Conservation (phyloP, 2,113 vertebrate genomes). For the Platanista minor region DNA sequence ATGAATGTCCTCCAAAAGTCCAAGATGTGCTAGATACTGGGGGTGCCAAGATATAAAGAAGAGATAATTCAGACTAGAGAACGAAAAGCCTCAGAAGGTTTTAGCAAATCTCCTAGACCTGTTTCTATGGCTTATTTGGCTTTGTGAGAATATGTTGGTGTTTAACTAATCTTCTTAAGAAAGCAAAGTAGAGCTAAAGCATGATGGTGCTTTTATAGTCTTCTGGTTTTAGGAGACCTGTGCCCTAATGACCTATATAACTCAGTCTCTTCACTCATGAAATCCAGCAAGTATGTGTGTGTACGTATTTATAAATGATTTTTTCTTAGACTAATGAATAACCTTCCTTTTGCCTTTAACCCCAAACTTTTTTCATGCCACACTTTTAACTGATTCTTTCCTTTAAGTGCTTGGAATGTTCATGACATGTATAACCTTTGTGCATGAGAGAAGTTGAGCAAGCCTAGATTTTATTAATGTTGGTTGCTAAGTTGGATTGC, state of each 20-base stretch:
- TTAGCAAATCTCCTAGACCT: not conserved
- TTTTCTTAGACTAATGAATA: not conserved
- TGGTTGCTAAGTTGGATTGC: constrained; percentile 59
- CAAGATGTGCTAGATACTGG: not conserved
- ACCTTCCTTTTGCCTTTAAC: not conserved
- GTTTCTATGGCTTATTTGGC: not conserved
- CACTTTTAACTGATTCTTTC: not conserved
- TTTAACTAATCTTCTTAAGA: not conserved
- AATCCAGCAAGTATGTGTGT: not conserved
- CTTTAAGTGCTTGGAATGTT: not conserved
- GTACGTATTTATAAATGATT: not conserved
- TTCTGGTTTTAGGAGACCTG: not conserved
- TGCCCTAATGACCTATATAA: not conserved
- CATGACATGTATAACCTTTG: constrained; percentile 17
- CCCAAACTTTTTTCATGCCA: not conserved
- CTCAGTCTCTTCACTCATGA: not conserved
- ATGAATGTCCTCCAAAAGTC: not conserved
- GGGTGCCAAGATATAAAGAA: not conserved
- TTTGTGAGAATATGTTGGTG: not conserved
- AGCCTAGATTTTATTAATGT: constrained; percentile 35
- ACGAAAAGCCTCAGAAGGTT: not conserved
- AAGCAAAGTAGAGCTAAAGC: not conserved
- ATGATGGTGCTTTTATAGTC: not conserved
- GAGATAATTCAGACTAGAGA: not conserved
- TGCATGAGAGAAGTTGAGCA: constrained; percentile 15